Evolutionary conservation across 2,888 invertebrate genomes (phyloP), one percentile per base, ranked within the genome.

Genomic region (Molanna angustata): DNA sequence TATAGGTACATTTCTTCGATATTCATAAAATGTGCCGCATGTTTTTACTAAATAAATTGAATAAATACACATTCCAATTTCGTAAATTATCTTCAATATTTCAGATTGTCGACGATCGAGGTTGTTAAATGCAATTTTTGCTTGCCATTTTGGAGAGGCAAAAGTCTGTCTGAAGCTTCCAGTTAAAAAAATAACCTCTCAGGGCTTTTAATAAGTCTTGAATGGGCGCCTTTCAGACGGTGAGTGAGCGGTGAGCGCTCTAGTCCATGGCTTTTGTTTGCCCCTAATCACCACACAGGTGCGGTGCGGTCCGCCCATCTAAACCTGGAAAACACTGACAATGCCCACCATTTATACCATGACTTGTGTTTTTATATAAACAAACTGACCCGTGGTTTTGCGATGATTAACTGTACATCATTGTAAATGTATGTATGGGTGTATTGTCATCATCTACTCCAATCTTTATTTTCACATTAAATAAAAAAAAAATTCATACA

Each of bases 151-250:
- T 46, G 11, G 18, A 32, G 46, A 35, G n/a, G 21, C 32, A 33
- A 20, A n/a, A 19, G 21, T 40, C 54, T 52, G n/a, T n/a, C 45
- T 42, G 52, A 52, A 56, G 45, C 49, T 52, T 47, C 32, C 11
- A 45, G 39, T 21, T 49, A 52, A 31, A 41, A 49, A 45, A 49
- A n/a, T n/a, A 49, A 52, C 37, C 52, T 48, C 45, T 42, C 52
- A 35, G 49, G 52, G 52, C 56, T 56, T 56, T 52, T 46, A 54
- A 51, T 56, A 49, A 56, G 56, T 40, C 49, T 40, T 45, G 45
- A 52, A 49, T 46, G 43, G 52, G 27, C 39, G 42, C 48, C 22
- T 52, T 55, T 48, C 45, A 55, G 35, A 3, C 42, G 42, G 40
- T 51, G 51, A 55, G 51, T 50, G 47, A 45, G 50, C n/a, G n/a